phyloP scores from a whole-genome alignment of 2,797 vertebrate species.

The Peromyscus aztecus region DNA sequence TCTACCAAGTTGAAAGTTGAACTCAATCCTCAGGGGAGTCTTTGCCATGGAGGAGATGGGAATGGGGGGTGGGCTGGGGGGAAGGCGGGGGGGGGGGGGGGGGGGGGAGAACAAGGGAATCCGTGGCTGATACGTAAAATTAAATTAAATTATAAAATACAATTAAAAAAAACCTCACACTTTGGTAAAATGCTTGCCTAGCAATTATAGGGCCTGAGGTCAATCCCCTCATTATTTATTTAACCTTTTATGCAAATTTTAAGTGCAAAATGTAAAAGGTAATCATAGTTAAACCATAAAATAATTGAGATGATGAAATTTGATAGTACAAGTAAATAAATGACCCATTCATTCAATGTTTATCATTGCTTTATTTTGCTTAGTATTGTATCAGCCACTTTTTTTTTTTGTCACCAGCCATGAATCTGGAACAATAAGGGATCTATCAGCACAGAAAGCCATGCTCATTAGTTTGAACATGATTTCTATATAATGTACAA shows the following conservation, averaged over 20 bases:
- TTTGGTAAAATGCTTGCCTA: neutral
- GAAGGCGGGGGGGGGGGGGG: no score
- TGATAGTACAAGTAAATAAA: neutral
- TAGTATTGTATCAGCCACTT: neutral
- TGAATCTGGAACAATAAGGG: constrained; percentile 13
- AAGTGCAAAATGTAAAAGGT: neutral
- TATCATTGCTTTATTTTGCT: constrained; percentile 8
- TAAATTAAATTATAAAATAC: no score
- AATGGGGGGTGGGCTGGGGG: no score
- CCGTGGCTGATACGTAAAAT: no score
- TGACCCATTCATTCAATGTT: neutral
- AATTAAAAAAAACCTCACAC: no score
- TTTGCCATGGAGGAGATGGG: no score
- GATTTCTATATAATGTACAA: constrained; percentile 6
- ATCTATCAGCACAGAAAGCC: neutral
- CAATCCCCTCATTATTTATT: neutral
- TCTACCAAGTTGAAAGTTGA: no score
- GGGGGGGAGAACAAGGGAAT: no score
- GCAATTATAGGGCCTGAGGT: neutral
- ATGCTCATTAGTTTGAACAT: neutral
- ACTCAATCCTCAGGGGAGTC: no score
- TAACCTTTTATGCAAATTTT: neutral
- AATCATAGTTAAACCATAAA: neutral
- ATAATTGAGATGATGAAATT: neutral
- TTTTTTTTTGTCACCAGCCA: neutral